Conservation (phyloP, 1,140 invertebrate genomes). For the Hyphantria cunea region DNA sequence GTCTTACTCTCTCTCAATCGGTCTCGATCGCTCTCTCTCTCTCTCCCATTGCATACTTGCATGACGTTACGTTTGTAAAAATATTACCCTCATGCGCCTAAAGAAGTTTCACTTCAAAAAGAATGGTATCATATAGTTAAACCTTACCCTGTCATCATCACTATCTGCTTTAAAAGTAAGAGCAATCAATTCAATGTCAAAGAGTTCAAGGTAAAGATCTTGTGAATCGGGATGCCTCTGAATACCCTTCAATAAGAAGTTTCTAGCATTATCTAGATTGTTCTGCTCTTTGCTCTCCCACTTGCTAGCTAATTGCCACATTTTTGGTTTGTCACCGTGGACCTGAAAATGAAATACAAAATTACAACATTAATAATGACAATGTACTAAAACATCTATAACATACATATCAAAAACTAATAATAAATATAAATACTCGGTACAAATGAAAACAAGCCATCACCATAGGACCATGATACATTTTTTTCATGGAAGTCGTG, state of each 20-base stretch:
- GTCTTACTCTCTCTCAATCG: too few relatives aligned
- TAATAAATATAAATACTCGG: background rate
- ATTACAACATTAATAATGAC: background rate
- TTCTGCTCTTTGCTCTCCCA: conserved; percentile 88
- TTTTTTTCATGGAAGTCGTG: too few relatives aligned
- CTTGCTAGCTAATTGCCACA: conserved; percentile 88
- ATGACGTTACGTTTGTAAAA: too few relatives aligned
- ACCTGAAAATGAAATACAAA: conserved; percentile 78
- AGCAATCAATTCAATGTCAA: conserved; percentile 64
- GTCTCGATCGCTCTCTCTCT: too few relatives aligned
- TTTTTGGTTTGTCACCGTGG: conserved; percentile 87
- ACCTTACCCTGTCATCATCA: conserved; percentile 60
- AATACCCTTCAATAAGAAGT: conserved; percentile 85
- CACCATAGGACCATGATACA: too few relatives aligned
- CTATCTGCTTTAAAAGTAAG: conserved; percentile 46
- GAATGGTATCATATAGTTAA: too few relatives aligned
- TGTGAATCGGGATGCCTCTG: conserved; percentile 85
- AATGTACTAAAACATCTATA: background rate
- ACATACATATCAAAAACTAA: too few relatives aligned
- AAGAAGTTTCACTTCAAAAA: too few relatives aligned
- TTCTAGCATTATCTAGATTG: conserved; percentile 85
- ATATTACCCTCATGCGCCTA: too few relatives aligned
- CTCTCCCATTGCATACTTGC: too few relatives aligned
- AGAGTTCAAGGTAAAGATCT: conserved; percentile 81
- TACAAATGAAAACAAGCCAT: background rate